These are phyloP conservation scores for Agonopterix arenella DNA, from an alignment of 2,888 invertebrate species.

Conservation along the genomic window DNA sequence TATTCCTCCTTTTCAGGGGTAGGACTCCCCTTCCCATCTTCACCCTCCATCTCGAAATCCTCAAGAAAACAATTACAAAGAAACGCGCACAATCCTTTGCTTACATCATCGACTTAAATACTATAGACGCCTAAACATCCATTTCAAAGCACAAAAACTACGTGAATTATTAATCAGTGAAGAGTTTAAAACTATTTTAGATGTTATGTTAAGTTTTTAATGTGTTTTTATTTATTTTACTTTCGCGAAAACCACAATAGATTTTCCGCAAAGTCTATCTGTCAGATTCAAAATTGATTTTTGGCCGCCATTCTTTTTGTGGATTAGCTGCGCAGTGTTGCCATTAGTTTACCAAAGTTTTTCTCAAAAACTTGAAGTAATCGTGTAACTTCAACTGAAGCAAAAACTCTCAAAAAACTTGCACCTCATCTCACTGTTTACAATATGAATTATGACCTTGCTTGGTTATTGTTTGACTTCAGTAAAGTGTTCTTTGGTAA, in stretches of 20 bases:
- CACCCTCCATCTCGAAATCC: conserved; percentile 47
- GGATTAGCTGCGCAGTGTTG: too few relatives aligned
- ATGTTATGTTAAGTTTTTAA: conserved; percentile 22
- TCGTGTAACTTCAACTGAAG: too few relatives aligned
- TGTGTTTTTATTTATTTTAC: too few relatives aligned
- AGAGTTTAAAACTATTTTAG: too few relatives aligned
- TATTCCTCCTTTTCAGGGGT: conserved; percentile 58
- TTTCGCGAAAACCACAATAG: neutral
- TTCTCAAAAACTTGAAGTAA: too few relatives aligned
- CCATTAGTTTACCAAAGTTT: too few relatives aligned
- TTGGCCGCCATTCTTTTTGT: conserved; percentile 56
- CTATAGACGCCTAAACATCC: neutral
- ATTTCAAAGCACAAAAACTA: neutral
- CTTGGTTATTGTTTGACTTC: too few relatives aligned
- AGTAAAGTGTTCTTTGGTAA: too few relatives aligned
- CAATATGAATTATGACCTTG: too few relatives aligned
- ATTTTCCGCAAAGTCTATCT: conserved; percentile 6
- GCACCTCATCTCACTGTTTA: too few relatives aligned
- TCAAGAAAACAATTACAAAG: conserved; percentile 33
- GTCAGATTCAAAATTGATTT: conserved; percentile 70
- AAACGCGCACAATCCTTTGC: conserved; percentile 52
- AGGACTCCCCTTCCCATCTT: conserved; percentile 42
- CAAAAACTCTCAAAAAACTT: too few relatives aligned
- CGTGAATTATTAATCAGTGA: neutral
- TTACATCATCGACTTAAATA: conserved; percentile 72